phyloP scores from a whole-genome alignment of 2,113 vertebrate genomes.

The Todiramphus saurophagus region DNA sequence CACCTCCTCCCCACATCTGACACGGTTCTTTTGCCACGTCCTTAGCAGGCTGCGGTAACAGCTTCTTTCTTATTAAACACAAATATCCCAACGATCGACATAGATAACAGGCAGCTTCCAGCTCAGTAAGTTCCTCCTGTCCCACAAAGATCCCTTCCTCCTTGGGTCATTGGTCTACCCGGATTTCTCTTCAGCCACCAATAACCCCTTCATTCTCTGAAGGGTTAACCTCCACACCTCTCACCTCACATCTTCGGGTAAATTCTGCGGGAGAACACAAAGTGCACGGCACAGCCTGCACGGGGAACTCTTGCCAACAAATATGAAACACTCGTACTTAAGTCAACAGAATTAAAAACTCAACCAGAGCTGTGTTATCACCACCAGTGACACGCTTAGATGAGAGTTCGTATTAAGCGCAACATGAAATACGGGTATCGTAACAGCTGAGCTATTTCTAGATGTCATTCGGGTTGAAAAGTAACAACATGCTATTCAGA shows the following conservation, averaged over 20 bases:
- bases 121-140: not conserved
- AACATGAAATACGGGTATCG: not conserved
- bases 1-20: not conserved
- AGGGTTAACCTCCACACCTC: not conserved
- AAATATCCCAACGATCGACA: not conserved
- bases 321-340: not conserved
- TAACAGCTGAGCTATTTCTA: not conserved
- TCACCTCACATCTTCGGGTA: not conserved
- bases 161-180: not conserved
- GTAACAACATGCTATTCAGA: not conserved
- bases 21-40: not conserved
- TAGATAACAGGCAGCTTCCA: not conserved
- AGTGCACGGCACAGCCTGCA: not conserved
- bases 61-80: not conserved
- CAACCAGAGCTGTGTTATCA: not conserved
- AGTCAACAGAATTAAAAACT: not conserved
- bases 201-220: not conserved
- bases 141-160: not conserved
- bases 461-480: not conserved
- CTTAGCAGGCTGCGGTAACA: not conserved
- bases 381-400: not conserved
- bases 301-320: not conserved
- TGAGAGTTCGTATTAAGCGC: not conserved
- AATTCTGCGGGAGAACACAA: not conserved
- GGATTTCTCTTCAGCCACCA: not conserved